Base-by-base conservation (phyloP, 2,888 invertebrate genomes). In the Andrena haemorrhoa region DNA sequence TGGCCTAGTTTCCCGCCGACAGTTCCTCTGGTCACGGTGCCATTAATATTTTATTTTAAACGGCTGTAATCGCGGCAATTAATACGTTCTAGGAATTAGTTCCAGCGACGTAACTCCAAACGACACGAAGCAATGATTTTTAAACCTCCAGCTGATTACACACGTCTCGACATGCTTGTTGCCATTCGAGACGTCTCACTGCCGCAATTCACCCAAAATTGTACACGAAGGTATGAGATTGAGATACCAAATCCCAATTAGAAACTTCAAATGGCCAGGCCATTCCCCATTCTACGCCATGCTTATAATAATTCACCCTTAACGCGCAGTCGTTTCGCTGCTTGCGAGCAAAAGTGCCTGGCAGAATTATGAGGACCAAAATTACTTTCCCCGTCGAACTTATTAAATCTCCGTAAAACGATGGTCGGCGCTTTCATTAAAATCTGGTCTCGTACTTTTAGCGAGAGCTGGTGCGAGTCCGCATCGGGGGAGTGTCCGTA, bases 61-160 rank as follows among this genome's bases (percentile, higher is more conserved):
- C 29, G 35, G 8, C 35, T 12, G 16, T 41, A 29, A 29, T 10
- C 26, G 35, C n/a, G 2, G 29, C 16, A 56, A 68, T 73, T 69
- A 73, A 74, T n/a, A 23, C 41, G 35, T 56, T 41, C 73, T 26
- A 41, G 12, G 29, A 69, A 74, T 74, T 74, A 68, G 16, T 58
- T 8, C 31, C 29, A 35, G 41, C 41, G 41, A 16, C 26, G 26
- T 8, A n/a, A n/a, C n/a, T 49, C 20, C 51, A 12, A 49, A 29
- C 66, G 29, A 51, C 49, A 29, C 49, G n/a, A 12, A 41, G 12
- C 41, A 16, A 41, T 16, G 41, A 16, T 41, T 41, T 41, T 16
- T 41, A 16, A 41, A 16, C 41, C 41, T 12, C 41, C 41, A 16
- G 41, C 16, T 41, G 41, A 5, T 12, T 23, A 1, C 41, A 5